Base-by-base conservation (phyloP, 2,113 vertebrate species). In the Andinoacara biseriatus region DNA sequence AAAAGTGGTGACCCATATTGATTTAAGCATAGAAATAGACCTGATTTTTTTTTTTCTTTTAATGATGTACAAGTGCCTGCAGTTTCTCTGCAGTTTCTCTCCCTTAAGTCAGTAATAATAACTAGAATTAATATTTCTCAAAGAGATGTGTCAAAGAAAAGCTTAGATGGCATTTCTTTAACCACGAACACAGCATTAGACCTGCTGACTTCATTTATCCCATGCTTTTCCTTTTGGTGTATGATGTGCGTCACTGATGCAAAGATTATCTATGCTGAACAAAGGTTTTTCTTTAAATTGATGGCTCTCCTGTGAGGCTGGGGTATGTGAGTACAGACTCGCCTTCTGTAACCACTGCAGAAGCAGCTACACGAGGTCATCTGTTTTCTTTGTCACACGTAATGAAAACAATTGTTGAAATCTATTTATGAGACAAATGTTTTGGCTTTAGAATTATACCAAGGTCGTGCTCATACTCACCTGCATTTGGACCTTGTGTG, bases 221-320 rank as follows among this genome's bases (percentile, higher is more conserved):
- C 29, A 1, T 61, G 40, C 5, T 38, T 74, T 85, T 62, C 26
- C 18, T 43, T 38, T 54, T 22, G 35, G 4, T 3, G 1, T 31
- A 74, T 31, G 3, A 6, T 22, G n/a, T 86, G 63, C 11, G 8
- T 88, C 86, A 88, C 17, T 29, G 5, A 86, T 86, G 26, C 13
- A 79, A 72, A 84, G 81, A 82, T 72, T 13, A 9, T 24, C 22
- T 17, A 14, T 22, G 38, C 57, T 87, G 54, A 76, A 54, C 20
- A 26, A 81, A 76, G 11, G 17, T 82, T 67, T 75, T 81, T 62
- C 38, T 60, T 61, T 33, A 38, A 65, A 46, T 22, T 61, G 59
- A 72, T 82, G 61, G 15, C 58, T 82, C 35, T 4, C 62, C 29
- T 57, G 57, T 69, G 24, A 1, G 14, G 14, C 15, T 80, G 49